Evolutionary conservation across 2,888 invertebrate genomes (phyloP).

Genomic region (Euproctis similis): DNA sequence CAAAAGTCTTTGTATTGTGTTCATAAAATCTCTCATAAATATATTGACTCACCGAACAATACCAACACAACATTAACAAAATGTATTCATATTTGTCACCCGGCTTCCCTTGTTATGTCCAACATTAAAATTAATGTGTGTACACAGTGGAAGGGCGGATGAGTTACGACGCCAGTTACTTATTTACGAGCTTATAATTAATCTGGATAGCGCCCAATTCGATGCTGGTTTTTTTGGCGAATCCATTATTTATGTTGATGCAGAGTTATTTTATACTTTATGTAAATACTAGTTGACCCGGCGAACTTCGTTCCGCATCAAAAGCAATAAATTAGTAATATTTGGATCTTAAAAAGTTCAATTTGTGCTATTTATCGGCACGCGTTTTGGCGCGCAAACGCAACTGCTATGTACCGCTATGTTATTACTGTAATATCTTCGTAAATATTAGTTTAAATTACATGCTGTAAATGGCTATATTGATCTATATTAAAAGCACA

Average conservation of each 20-base stretch:
- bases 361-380: too few relatives aligned
- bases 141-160: slow-evolving; percentile 27
- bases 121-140: slow-evolving; percentile 28
- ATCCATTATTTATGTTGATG: slow-evolving; percentile 22
- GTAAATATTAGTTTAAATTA: too few relatives aligned
- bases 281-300: too few relatives aligned
- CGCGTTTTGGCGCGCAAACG: too few relatives aligned
- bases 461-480: too few relatives aligned
- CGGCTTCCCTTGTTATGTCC: slow-evolving; percentile 32
- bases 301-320: too few relatives aligned
- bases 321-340: too few relatives aligned
- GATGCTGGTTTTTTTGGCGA: slow-evolving; percentile 13
- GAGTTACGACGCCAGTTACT: slow-evolving; percentile 27
- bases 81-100: slow-evolving; percentile 27
- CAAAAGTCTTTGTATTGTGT: too few relatives aligned
- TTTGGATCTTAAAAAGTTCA: too few relatives aligned
- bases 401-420: too few relatives aligned
- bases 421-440: too few relatives aligned
- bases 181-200: slow-evolving; percentile 53
- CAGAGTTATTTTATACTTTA: slow-evolving; percentile 14
- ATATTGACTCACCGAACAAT: slow-evolving; percentile 14
- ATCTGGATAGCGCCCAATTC: slow-evolving; percentile 54
- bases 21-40: slow-evolving; percentile 12
- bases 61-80: slow-evolving; percentile 20
- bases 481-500: too few relatives aligned